Conservation (phyloP, 35 echinoderm and acorn worm species). For the Heliocidaris erythrogramma region DNA sequence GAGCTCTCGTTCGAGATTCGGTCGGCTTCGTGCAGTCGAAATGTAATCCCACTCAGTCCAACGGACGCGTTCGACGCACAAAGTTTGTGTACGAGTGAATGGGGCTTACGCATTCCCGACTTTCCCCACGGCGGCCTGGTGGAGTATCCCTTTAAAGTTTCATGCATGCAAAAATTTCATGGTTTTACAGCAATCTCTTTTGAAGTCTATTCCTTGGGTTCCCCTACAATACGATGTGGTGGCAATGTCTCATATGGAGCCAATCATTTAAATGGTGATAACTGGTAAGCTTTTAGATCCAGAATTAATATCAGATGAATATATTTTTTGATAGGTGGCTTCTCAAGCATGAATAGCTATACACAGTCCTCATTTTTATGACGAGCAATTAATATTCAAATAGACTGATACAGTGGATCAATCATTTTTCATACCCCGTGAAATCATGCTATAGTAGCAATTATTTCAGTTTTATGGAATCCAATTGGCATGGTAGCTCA, state of each 20-base stretch:
- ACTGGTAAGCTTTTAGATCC: not conserved
- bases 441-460: not conserved
- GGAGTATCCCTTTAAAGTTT: too few relatives aligned
- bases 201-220: not conserved
- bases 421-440: not conserved
- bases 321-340: not conserved
- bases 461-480: not conserved
- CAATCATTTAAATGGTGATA: not conserved
- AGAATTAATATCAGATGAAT: not conserved
- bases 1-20: too few relatives aligned
- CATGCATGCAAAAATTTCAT: too few relatives aligned
- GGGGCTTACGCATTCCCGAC: too few relatives aligned
- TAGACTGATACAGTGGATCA: not conserved
- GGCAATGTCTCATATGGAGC: not conserved
- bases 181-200: too few relatives aligned
- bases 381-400: not conserved
- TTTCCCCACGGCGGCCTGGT: too few relatives aligned
- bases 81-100: too few relatives aligned
- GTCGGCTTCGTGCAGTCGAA: too few relatives aligned
- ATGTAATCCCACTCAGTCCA: too few relatives aligned
- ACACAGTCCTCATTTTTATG: not conserved
- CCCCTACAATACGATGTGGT: not conserved
- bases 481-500: not conserved
- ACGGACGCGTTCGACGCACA: too few relatives aligned
- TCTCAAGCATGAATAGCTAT: not conserved